Evolutionary conservation across 2,797 vertebrate species (phyloP).

Genomic region (Monodelphis domestica): DNA sequence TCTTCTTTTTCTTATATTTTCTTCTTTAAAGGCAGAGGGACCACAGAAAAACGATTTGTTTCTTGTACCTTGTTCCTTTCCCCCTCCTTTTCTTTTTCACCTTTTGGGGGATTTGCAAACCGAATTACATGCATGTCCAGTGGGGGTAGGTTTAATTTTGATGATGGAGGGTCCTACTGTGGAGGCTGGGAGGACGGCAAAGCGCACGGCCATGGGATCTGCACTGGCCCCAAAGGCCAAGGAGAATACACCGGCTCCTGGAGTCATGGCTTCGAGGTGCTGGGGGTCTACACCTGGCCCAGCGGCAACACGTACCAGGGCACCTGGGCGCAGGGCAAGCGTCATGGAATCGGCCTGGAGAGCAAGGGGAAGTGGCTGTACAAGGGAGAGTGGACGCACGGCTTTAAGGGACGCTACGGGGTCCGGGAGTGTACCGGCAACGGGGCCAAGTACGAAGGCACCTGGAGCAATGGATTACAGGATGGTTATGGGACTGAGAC

Average conservation of each 20-base stretch:
- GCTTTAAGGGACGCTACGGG: slow-evolving; percentile 99
- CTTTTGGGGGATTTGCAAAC: slow-evolving; percentile 94
- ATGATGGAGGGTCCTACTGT: slow-evolving; percentile 99
- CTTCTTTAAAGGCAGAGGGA: slow-evolving; percentile 49
- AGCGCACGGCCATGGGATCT: slow-evolving; percentile 99
- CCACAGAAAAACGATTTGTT: slow-evolving; percentile 13
- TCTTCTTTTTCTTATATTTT: slow-evolving; percentile 70
- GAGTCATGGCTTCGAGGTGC: slow-evolving; percentile 98
- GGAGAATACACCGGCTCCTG: slow-evolving; percentile 98
- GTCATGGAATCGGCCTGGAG: slow-evolving; percentile 97
- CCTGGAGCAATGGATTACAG: slow-evolving; percentile 99
- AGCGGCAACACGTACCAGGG: slow-evolving; percentile 99
- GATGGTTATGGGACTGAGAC: slow-evolving; percentile 99
- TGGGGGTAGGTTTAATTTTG: slow-evolving; percentile 99
- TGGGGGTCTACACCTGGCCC: slow-evolving; percentile 99
- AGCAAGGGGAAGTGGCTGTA: slow-evolving; percentile 99
- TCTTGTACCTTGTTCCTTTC: slow-evolving; percentile 70
- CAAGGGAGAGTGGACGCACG: slow-evolving; percentile 98
- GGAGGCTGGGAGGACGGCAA: slow-evolving; percentile 99
- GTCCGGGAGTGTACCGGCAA: slow-evolving; percentile 95
- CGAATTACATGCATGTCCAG: slow-evolving; percentile 99
- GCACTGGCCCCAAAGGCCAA: slow-evolving; percentile 99
- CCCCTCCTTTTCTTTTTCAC: slow-evolving; percentile 82
- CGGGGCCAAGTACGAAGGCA: slow-evolving; percentile 97
- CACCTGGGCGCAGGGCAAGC: slow-evolving; percentile 99